Percentiles rank a stretch among this genome's conserved stretches.
These are phyloP conservation scores for Aegithalos caudatus DNA, from an alignment of 2,113 vertebrate genomes.

Conservation along the genomic window DNA sequence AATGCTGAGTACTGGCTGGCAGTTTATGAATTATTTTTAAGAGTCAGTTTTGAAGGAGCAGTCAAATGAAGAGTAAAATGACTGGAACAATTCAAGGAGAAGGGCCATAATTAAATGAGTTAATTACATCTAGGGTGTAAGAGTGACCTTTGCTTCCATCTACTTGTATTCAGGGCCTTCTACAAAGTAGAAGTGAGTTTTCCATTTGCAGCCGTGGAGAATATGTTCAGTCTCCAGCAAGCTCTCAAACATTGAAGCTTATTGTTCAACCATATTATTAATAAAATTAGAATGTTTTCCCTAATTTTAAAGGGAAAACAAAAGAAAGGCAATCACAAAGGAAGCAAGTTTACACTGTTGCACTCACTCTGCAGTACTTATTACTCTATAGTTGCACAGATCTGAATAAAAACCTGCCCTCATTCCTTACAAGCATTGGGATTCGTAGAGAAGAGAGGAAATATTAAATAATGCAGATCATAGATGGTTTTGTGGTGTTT, in stretches of 20 bases:
- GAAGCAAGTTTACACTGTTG: not conserved
- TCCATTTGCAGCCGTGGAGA: not conserved
- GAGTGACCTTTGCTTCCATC: not conserved
- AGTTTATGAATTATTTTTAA: not conserved
- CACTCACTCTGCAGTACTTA: not conserved
- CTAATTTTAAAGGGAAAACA: not conserved
- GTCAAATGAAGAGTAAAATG: not conserved
- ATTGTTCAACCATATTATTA: not conserved
- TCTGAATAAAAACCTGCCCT: not conserved
- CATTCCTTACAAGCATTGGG: not conserved
- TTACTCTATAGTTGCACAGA: not conserved
- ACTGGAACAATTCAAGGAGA: not conserved
- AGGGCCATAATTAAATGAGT: not conserved
- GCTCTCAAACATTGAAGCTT: not conserved
- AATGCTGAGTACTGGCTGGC: not conserved
- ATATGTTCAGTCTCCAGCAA: not conserved
- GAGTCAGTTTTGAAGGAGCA: not conserved
- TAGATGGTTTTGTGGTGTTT: not conserved
- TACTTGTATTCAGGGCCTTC: not conserved
- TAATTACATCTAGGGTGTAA: accelerated
- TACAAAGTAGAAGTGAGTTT: not conserved
- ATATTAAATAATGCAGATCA: not conserved
- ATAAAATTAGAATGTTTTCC: not conserved
- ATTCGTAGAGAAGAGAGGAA: not conserved
- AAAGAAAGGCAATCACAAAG: not conserved